Conservation (phyloP, 2,113 vertebrate species). For the Brachypodius melanocephalos region DNA sequence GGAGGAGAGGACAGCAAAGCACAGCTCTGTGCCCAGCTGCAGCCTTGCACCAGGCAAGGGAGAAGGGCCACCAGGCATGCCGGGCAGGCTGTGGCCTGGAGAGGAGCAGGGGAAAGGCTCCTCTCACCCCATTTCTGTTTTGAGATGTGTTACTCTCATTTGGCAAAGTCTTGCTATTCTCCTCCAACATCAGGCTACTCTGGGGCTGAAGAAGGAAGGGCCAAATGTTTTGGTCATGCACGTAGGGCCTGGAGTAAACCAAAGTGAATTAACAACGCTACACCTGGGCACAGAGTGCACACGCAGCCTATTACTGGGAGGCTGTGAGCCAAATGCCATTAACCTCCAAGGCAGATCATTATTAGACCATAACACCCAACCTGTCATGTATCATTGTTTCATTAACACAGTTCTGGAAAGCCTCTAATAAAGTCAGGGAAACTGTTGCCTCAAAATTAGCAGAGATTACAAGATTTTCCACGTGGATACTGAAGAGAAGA, state of each 20-base stretch:
- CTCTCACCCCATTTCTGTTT: neutral
- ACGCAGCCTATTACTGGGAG: neutral
- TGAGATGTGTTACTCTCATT: neutral
- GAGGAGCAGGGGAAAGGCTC: neutral
- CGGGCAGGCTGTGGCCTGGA: accelerated
- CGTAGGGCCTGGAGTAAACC: neutral
- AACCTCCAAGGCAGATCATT: slow-evolving; percentile 50
- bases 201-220: neutral
- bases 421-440: slow-evolving; percentile 52
- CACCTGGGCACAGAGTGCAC: slow-evolving; percentile 28
- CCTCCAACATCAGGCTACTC: neutral
- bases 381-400: slow-evolving; percentile 61
- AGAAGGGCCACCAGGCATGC: neutral
- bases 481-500: slow-evolving; percentile 11
- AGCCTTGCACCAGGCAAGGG: neutral
- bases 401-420: slow-evolving; percentile 63
- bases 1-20: neutral
- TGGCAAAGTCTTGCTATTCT: neutral
- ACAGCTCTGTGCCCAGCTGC: neutral
- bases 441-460: slow-evolving; percentile 57
- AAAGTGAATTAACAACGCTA: neutral
- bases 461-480: slow-evolving; percentile 54
- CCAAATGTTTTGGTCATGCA: neutral
- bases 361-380: slow-evolving; percentile 51
- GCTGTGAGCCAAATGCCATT: slow-evolving; percentile 36